Evolutionary conservation across 2,113 vertebrate genomes (phyloP), one percentile per base, ranked within the genome.

Genomic region (Sclerurus mexicanus): DNA sequence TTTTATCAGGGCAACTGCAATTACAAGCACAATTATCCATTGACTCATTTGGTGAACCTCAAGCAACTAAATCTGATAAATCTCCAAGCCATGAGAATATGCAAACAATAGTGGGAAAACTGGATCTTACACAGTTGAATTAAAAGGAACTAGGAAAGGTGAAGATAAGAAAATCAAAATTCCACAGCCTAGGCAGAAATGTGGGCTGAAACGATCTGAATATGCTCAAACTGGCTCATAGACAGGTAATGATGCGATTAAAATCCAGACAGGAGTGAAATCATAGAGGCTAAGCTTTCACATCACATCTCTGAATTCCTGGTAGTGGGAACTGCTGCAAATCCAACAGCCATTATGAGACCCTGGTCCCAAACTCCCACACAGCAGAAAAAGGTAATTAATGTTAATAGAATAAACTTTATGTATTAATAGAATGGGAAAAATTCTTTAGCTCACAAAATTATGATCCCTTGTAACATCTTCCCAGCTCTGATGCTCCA

Each of bases 1-100:
- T 93, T 93, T 93, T 97, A 66, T 96, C 93, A 84, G 90, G 93
- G 91, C 98, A 98, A 60, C 98, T 98, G 91, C 87, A 97, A 97
- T 96, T 72, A 95, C 42, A 97, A 95, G 72, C 63, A 95, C 31
- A 93, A 91, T 56, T 89, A 86, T 91, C 73, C 83, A 87, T 42
- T 77, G 75, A 93, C 78, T 84, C 58, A 42, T 78, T 72, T 85
- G 83, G 75, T 87, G 93, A 95, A 93, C 82, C 56, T 82, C 56
- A 89, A 79, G 72, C 7, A 78, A 92, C 80, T 66, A 53, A 50
- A 78, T 86, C 87, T 94, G 93, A 93, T 42, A 79, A 93, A 89
- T 52, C 8, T 77, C 83, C 30, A 74, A 83, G 13, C 31, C 53
- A 76, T 68, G 39, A 92, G 50, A 85, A 87, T 64, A 91, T 68